These are phyloP conservation scores for Butorides virescens DNA, from an alignment of 2,113 vertebrate species.

Conservation along the genomic window DNA sequence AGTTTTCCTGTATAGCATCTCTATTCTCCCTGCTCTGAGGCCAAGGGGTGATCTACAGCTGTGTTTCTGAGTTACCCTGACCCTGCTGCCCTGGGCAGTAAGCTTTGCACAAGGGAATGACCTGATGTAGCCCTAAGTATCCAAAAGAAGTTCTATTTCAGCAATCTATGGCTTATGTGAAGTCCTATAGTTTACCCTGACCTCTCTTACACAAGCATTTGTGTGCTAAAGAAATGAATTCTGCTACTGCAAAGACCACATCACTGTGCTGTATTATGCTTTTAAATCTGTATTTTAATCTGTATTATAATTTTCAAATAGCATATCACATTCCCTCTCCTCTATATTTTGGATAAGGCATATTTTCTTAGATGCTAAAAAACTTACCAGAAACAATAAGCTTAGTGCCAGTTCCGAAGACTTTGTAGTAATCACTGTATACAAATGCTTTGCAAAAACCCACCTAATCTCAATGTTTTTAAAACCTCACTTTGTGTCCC, in stretches of 20 bases:
- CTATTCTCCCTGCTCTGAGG: not conserved
- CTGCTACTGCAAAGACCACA: not conserved
- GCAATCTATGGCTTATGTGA: not conserved
- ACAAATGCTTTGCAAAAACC: not conserved
- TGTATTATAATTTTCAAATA: not conserved
- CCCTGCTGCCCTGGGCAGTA: not conserved
- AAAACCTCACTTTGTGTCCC: not conserved
- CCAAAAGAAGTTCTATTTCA: not conserved
- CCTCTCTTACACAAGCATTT: not conserved
- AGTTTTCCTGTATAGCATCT: not conserved
- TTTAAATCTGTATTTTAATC: not conserved
- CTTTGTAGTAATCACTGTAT: not conserved
- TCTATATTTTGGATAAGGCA: not conserved
- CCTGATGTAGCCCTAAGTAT: not conserved
- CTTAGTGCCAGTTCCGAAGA: slow-evolving; percentile 5
- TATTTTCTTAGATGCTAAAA: not conserved
- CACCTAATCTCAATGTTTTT: not conserved
- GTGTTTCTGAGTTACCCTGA: fast-evolving
- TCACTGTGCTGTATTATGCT: not conserved
- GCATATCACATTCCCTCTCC: not conserved
- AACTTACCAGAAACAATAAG: not conserved
- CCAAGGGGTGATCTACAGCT: not conserved
- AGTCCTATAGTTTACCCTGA: not conserved
- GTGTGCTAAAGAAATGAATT: not conserved
- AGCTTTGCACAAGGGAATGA: not conserved